Evolutionary conservation across 2,113 vertebrate species (phyloP).

Genomic region (Pteropus alecto): DNA sequence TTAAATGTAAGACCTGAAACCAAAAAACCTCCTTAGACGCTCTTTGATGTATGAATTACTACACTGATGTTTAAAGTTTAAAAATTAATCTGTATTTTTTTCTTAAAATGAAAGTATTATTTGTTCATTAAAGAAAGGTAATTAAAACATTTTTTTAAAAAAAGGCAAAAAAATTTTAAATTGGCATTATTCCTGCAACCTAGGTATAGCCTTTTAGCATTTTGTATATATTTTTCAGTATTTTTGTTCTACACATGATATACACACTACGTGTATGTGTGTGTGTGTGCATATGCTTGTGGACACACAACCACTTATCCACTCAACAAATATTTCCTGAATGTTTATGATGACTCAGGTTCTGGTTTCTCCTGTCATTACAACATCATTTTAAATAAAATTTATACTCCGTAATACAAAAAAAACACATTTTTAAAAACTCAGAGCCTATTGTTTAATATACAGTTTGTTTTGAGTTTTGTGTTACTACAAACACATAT

Average conservation of each 20-base stretch:
- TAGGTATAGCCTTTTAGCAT: not conserved
- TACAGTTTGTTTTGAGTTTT: not conserved
- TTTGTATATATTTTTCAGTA: not conserved
- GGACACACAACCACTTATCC: not conserved
- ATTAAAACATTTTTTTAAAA: not conserved
- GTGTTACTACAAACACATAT: not conserved
- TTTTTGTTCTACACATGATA: not conserved
- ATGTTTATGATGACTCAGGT: not conserved
- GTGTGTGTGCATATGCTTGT: fast-evolving
- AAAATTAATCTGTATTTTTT: not conserved
- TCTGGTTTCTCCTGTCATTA: not conserved
- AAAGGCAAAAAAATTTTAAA: not conserved
- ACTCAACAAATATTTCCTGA: not conserved
- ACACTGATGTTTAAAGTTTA: not conserved
- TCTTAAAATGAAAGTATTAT: not conserved
- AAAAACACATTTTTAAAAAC: not conserved
- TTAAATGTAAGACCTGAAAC: not conserved
- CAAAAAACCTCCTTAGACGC: not conserved
- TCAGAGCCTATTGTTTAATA: not conserved
- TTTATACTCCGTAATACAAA: not conserved
- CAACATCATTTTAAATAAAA: not conserved
- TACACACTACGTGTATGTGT: not conserved
- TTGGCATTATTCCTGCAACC: not conserved
- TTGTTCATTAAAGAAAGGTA: not conserved
- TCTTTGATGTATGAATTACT: not conserved